These are phyloP conservation scores for Hydrocynus forskahlii DNA, from an alignment of 2,797 vertebrate species.

Conservation along the genomic window DNA sequence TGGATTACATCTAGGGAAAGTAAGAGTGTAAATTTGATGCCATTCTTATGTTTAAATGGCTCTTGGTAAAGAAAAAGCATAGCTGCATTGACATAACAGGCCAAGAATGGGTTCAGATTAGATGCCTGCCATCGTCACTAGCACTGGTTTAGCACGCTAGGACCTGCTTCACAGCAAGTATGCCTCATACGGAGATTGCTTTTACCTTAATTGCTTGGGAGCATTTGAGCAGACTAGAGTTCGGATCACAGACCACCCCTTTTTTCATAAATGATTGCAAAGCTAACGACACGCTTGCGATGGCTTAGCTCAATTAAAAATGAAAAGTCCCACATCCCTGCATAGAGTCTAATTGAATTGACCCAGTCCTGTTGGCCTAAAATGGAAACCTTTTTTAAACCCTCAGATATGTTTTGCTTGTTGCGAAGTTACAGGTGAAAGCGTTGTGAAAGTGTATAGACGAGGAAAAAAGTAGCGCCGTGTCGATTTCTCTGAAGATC, in stretches of 20 bases:
- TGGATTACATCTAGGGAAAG: no score
- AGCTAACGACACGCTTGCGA: neutral
- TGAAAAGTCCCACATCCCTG: neutral
- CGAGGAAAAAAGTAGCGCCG: neutral
- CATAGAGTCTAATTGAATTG: neutral
- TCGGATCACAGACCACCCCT: constrained; percentile 1
- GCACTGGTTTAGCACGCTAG: neutral
- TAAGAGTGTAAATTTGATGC: no score
- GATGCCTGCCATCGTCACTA: neutral
- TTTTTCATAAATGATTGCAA: neutral
- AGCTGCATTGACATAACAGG: neutral
- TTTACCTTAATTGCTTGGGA: constrained; percentile 20
- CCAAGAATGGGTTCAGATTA: neutral
- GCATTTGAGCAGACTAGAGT: constrained; percentile 24
- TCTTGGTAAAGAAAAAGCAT: neutral
- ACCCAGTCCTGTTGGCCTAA: neutral
- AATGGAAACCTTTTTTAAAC: no score
- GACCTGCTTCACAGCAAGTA: constrained; percentile 16
- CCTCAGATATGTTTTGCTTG: no score
- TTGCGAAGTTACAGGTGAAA: constrained; percentile 8
- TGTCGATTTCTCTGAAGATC: constrained; percentile 2
- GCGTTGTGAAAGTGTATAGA: constrained; percentile 13
- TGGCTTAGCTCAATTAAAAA: constrained; percentile 3
- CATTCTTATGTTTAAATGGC: neutral
- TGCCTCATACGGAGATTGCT: neutral